These are phyloP conservation scores for Coptodon bakossiorum DNA, from an alignment of 2,113 vertebrate genomes.

Conservation along the genomic window DNA sequence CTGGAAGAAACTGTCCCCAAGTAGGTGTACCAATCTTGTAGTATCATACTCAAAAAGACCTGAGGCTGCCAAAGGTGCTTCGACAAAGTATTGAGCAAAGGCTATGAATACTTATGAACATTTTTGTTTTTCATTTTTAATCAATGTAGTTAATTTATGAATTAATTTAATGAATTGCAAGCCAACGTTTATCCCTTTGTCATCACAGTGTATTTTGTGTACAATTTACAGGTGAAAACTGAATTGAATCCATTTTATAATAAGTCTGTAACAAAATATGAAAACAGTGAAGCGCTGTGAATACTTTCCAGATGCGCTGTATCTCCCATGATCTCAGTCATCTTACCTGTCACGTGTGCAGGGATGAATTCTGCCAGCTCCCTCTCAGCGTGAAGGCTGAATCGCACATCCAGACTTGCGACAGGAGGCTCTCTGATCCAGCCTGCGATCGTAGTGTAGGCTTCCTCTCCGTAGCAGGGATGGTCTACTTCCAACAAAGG, in stretches of 20 bases:
- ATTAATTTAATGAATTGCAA: background rate
- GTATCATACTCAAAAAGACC: background rate
- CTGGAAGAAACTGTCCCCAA: background rate
- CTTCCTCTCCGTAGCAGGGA: constrained; percentile 42
- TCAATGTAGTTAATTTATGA: background rate
- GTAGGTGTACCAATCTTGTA: background rate
- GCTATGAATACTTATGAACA: background rate
- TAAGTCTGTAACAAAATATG: background rate
- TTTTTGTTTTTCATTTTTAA: background rate
- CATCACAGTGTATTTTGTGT: background rate
- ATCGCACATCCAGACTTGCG: constrained; percentile 73
- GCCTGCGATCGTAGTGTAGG: constrained; percentile 62
- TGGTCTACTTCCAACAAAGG: background rate
- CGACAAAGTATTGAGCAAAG: background rate
- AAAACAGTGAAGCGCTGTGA: background rate
- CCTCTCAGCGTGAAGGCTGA: constrained; percentile 76
- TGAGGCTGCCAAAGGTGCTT: background rate
- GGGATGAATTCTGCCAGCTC: constrained; percentile 73
- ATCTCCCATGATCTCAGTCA: background rate
- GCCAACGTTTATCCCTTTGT: background rate
- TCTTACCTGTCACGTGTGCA: constrained; percentile 51
- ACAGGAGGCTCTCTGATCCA: constrained; percentile 80
- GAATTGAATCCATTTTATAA: background rate
- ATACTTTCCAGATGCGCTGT: background rate
- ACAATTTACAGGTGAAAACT: background rate